phyloP scores from a whole-genome alignment of 2,888 invertebrate genomes.

The Odontocerum albicorne region DNA sequence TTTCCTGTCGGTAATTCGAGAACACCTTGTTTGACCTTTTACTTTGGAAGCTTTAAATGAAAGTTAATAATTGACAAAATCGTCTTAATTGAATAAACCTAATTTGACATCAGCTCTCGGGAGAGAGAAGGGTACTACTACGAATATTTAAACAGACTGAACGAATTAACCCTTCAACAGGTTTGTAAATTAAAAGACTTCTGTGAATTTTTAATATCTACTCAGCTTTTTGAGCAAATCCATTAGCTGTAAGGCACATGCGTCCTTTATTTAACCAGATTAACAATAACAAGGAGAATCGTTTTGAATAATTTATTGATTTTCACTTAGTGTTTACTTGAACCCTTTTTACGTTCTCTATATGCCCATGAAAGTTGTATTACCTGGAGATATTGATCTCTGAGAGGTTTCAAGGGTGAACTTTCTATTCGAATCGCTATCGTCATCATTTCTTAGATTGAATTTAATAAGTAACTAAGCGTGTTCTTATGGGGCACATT shows the following conservation, averaged over 20 bases:
- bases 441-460: too few relatives aligned
- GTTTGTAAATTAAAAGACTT: background rate
- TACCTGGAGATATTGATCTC: too few relatives aligned
- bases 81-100: background rate
- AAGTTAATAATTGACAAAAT: background rate
- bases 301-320: background rate
- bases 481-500: too few relatives aligned
- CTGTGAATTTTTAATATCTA: background rate
- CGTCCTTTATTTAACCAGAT: background rate
- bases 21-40: too few relatives aligned
- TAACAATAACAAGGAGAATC: background rate
- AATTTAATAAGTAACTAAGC: too few relatives aligned
- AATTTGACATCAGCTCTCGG: background rate
- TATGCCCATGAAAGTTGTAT: too few relatives aligned
- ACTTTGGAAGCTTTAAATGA: background rate
- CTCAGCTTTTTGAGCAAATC: background rate
- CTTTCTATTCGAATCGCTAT: too few relatives aligned
- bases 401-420: too few relatives aligned
- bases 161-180: background rate
- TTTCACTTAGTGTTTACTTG: too few relatives aligned
- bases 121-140: background rate
- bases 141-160: background rate
- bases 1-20: too few relatives aligned
- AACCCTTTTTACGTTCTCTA: too few relatives aligned
- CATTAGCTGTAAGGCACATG: background rate